Evolutionary conservation across 2,797 vertebrate species (phyloP).

Genomic region (Acomys russatus): DNA sequence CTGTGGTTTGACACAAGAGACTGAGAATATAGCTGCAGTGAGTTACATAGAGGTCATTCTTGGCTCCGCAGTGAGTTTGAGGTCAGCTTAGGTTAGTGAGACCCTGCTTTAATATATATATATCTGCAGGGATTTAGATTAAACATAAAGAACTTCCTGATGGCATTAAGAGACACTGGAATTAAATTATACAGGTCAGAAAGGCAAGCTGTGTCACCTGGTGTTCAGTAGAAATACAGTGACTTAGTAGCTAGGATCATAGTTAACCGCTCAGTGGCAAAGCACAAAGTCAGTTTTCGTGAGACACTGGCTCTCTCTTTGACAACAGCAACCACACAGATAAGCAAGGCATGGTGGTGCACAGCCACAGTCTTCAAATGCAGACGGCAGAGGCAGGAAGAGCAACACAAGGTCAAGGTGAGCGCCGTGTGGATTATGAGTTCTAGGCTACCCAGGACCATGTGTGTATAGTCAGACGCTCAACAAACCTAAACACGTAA

Average conservation of each 20-base stretch:
- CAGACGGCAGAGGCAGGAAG: background rate
- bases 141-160: conserved; percentile 28
- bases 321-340: background rate
- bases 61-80: background rate
- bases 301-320: background rate
- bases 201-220: background rate
- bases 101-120: background rate
- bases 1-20: conserved; percentile 21
- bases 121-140: background rate
- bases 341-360: background rate
- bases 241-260: background rate
- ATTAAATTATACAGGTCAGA: background rate
- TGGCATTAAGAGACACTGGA: background rate
- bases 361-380: background rate
- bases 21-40: background rate
- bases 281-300: background rate
- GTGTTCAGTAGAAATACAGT: background rate
- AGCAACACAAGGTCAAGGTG: background rate
- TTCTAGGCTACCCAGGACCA: background rate
- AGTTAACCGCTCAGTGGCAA: background rate
- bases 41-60: background rate
- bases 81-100: background rate
- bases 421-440: background rate
- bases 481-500: background rate
- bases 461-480: background rate